A percentile compares a stretch with the other conserved stretches of the same genome.
Evolutionary conservation across 2,113 vertebrate genomes (phyloP).

Genomic region (Delphinapterus leucas): DNA sequence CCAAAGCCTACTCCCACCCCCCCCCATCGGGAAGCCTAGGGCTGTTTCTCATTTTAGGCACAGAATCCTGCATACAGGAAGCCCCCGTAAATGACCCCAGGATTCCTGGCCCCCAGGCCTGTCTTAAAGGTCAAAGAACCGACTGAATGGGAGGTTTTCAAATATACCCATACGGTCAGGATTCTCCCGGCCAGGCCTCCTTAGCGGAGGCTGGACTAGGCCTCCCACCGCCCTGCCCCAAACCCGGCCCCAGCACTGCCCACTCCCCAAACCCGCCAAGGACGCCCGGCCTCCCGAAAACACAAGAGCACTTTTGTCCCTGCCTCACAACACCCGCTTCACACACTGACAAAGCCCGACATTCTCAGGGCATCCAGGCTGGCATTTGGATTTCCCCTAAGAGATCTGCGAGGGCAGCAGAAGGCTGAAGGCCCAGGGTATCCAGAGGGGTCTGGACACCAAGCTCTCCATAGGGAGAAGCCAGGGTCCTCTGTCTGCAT

Average conservation of each 20-base stretch:
- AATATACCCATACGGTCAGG: neutral
- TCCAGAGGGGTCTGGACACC: neutral
- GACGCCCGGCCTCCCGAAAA: neutral
- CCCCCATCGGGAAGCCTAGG: neutral
- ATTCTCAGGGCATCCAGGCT: neutral
- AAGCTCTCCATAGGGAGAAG: neutral
- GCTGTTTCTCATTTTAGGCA: no score
- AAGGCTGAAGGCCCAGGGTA: neutral
- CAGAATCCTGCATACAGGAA: neutral
- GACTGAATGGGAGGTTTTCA: neutral
- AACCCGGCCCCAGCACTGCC: neutral
- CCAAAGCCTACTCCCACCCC: neutral
- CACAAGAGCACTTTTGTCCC: slow-evolving; percentile 48
- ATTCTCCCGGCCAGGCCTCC: neutral
- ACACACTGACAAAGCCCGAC: slow-evolving; percentile 23
- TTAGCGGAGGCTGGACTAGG: neutral
- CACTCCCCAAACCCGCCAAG: neutral
- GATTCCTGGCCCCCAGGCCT: neutral
- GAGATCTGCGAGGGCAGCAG: neutral
- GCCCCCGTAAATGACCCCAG: neutral
- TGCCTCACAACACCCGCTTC: slow-evolving; percentile 25
- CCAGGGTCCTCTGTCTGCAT: neutral
- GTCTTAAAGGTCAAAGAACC: neutral
- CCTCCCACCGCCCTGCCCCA: neutral
- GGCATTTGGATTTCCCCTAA: neutral